Evolutionary conservation across 2,113 vertebrate genomes (phyloP).

Genomic region (Tupaia tana): DNA sequence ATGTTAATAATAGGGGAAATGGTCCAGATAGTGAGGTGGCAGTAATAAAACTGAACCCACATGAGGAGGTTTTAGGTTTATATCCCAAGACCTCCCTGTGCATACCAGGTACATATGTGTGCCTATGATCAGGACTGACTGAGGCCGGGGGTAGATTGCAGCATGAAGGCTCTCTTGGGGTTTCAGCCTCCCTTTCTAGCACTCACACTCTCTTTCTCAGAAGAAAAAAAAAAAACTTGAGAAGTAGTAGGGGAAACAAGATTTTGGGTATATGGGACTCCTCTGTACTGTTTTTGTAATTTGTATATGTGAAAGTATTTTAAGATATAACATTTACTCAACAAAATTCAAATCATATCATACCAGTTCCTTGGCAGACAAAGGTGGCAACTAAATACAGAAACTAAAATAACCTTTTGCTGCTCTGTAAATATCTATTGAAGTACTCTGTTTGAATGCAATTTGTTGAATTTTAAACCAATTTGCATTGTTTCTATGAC

Average conservation of each 20-base stretch:
- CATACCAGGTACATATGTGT: no score
- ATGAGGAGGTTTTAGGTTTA: no score
- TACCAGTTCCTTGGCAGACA: not conserved
- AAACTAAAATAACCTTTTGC: not conserved
- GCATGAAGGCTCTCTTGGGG: no score
- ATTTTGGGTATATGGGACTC: not conserved
- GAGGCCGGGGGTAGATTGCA: no score
- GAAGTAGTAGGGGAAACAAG: not conserved
- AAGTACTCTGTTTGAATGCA: not conserved
- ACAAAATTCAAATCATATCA: conserved; percentile 31
- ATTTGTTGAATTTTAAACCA: conserved; percentile 40
- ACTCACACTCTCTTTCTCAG: no score
- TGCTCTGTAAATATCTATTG: not conserved
- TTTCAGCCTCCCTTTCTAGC: no score
- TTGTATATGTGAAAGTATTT: conserved; percentile 30
- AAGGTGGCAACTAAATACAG: not conserved
- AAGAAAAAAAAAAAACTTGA: no score
- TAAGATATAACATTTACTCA: not conserved
- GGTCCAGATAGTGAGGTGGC: no score
- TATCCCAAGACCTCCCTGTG: no score
- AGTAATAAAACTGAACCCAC: no score
- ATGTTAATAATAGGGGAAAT: conserved; percentile 3
- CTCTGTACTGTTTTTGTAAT: not conserved
- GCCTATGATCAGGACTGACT: no score
- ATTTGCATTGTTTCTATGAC: conserved; percentile 15